These are phyloP conservation scores for Anticlea derivata DNA, from an alignment of 2,888 invertebrate species.

Conservation along the genomic window DNA sequence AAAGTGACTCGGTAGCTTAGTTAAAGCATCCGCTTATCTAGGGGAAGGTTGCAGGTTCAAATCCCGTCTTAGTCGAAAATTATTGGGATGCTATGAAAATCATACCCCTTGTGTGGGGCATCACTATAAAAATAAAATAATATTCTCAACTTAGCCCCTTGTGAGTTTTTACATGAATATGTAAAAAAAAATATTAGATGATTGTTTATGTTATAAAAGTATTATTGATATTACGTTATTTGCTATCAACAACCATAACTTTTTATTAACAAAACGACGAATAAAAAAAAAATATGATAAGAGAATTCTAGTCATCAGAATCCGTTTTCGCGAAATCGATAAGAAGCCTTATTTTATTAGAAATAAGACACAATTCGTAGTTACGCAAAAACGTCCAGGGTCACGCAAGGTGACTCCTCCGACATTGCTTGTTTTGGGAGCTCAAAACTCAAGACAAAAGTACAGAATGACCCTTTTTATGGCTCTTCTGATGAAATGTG, in stretches of 20 bases:
- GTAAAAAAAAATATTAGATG: too few species aligned
- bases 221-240: too few species aligned
- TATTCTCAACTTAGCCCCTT: too few species aligned
- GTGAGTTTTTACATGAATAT: too few species aligned
- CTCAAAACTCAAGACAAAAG: conserved; percentile 14
- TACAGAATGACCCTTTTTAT: conserved; percentile 18
- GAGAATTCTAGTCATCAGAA: conserved; percentile 7
- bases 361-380: not conserved
- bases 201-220: too few species aligned
- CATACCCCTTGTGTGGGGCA: too few species aligned
- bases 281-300: not conserved
- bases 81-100: too few species aligned
- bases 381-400: conserved; percentile 3
- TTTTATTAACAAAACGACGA: conserved; percentile 1
- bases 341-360: conserved; percentile 1
- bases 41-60: too few species aligned
- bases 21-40: too few species aligned
- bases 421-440: conserved; percentile 18
- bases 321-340: not conserved
- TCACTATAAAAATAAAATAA: too few species aligned
- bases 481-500: conserved; percentile 16
- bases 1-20: too few species aligned
- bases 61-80: too few species aligned
- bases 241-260: not conserved
- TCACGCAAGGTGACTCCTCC: conserved; percentile 17